phyloP scores from a whole-genome alignment of 2,113 vertebrate genomes.

The Crotalus tigris region DNA sequence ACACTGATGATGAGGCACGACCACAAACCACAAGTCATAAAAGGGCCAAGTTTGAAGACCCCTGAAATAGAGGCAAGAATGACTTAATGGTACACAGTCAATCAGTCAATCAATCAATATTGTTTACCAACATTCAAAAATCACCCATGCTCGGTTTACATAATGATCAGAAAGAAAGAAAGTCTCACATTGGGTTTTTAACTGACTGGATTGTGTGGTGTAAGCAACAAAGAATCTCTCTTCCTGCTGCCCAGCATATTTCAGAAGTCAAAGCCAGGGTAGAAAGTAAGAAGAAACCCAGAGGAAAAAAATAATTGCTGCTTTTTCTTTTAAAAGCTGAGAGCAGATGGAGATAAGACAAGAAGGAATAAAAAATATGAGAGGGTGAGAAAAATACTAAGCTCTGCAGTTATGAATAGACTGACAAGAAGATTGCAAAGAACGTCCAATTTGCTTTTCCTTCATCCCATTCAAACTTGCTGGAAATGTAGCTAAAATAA shows the following conservation, averaged over 20 bases:
- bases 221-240: neutral
- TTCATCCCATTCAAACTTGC: neutral
- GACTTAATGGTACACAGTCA: neutral
- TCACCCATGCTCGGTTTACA: neutral
- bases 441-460: neutral
- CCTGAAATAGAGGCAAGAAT: neutral
- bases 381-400: neutral
- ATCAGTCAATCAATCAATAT: neutral
- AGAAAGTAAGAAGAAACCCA: neutral
- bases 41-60: too few species aligned
- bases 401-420: neutral
- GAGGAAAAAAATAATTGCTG: neutral
- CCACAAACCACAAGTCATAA: too few species aligned
- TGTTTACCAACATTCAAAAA: neutral
- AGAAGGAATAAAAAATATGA: neutral
- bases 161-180: neutral
- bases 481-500: neutral
- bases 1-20: too few species aligned
- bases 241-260: neutral
- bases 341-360: neutral
- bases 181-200: neutral
- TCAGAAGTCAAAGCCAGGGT: neutral
- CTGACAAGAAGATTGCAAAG: neutral
- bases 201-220: neutral
- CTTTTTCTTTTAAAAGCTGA: neutral